Percentiles rank a stretch among this genome's conserved stretches.
These are phyloP conservation scores for Haemorhous mexicanus DNA, from an alignment of 2,113 vertebrate genomes.

Conservation along the genomic window DNA sequence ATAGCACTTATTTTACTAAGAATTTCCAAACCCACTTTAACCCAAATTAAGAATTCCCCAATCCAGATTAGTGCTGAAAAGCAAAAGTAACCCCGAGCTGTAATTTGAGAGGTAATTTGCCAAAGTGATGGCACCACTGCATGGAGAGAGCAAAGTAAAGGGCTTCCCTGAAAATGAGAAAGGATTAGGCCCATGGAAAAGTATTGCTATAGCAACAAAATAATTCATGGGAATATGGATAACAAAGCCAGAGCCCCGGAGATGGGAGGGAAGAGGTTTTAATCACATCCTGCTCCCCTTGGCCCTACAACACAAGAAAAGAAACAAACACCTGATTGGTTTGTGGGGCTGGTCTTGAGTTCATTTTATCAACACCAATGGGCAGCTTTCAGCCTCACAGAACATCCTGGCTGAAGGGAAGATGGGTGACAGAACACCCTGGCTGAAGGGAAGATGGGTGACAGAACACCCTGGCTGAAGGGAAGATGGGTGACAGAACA, in stretches of 20 bases:
- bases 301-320: not conserved
- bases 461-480: not conserved
- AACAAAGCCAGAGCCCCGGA: slow-evolving; percentile 39
- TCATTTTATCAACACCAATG: not conserved
- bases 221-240: slow-evolving; percentile 27
- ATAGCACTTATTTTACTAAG: not conserved
- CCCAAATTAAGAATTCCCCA: not conserved
- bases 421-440: not conserved
- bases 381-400: not conserved
- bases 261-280: not conserved
- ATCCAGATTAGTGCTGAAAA: not conserved
- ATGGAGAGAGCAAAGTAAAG: not conserved
- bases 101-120: not conserved
- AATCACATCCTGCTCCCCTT: not conserved
- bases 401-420: not conserved
- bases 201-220: slow-evolving; percentile 64
- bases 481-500: not conserved
- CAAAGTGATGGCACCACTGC: not conserved
- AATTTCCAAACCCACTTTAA: not conserved
- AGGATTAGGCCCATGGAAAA: slow-evolving; percentile 49
- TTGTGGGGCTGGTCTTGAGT: not conserved
- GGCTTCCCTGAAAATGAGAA: not conserved
- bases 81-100: not conserved
- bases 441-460: not conserved
- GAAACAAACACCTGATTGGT: rapidly evolving